These are phyloP conservation scores for Stenodema calcarata DNA, from an alignment of 2,888 invertebrate genomes.

Conservation along the genomic window DNA sequence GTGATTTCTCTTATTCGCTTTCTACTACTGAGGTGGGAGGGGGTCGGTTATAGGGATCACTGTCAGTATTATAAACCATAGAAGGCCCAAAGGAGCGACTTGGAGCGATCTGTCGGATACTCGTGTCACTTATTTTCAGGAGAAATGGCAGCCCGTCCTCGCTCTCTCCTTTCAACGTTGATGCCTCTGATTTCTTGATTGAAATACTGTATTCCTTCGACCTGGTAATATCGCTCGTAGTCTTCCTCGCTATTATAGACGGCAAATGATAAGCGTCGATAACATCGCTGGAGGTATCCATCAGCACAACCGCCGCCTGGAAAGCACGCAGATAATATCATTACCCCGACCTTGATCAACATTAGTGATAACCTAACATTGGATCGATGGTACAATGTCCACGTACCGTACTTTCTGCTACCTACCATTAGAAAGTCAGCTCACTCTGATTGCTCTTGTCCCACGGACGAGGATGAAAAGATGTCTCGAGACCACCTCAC, in stretches of 20 bases:
- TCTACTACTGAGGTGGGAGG: too few relatives aligned
- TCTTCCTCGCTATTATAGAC: neutral
- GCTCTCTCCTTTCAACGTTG: neutral
- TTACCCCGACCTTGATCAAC: too few relatives aligned
- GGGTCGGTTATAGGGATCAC: neutral
- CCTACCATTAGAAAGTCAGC: too few relatives aligned
- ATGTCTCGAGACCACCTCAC: neutral
- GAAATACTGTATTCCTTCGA: neutral
- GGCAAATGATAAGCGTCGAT: neutral
- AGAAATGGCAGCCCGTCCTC: neutral
- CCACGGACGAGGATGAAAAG: neutral
- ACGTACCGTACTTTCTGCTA: too few relatives aligned
- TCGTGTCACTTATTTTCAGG: neutral
- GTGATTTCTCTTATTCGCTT: too few relatives aligned
- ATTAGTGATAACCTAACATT: too few relatives aligned
- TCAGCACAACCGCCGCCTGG: neutral
- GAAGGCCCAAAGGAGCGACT: conserved; percentile 19
- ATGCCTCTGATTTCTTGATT: neutral
- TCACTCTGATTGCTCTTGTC: too few relatives aligned
- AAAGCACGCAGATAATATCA: neutral
- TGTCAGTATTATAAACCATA: neutral
- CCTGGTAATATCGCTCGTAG: neutral
- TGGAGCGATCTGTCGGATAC: conserved; percentile 11
- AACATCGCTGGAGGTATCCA: neutral
- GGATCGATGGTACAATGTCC: too few relatives aligned